Evolutionary conservation across 2,888 invertebrate species (phyloP).

Genomic region (Amiota minor): DNA sequence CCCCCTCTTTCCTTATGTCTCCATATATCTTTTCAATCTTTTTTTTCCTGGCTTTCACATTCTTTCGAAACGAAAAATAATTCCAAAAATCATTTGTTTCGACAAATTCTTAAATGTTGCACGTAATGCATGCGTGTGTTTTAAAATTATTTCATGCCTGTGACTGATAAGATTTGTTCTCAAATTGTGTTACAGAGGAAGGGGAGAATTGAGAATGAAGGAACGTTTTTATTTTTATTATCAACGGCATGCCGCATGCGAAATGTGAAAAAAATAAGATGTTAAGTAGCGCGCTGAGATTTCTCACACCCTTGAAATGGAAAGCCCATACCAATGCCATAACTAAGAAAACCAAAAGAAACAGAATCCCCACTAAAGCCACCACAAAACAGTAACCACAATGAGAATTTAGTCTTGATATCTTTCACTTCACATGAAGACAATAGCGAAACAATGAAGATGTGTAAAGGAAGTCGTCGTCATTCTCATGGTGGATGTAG

Average conservation of each 20-base stretch:
- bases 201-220: constrained; percentile 30
- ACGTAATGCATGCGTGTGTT: too few species aligned
- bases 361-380: constrained; percentile 1
- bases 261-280: constrained; percentile 54
- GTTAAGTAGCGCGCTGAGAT: constrained; percentile 51
- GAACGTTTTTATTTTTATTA: constrained; percentile 52
- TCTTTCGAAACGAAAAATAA: too few species aligned
- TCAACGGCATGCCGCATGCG: constrained; percentile 42
- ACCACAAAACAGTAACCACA: constrained; percentile 6
- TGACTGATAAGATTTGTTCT: constrained; percentile 1
- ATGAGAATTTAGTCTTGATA: background rate
- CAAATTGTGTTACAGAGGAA: background rate
- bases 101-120: too few species aligned
- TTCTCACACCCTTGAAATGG: background rate
- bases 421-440: too few species aligned
- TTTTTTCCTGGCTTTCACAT: too few species aligned
- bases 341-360: background rate
- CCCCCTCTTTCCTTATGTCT: too few species aligned
- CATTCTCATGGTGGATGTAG: background rate
- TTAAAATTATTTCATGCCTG: too few species aligned
- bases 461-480: background rate
- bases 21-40: too few species aligned
- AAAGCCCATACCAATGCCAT: background rate
- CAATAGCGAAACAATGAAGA: background rate
- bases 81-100: constrained; percentile 22